Evolutionary conservation across 1,140 invertebrate genomes (phyloP), one percentile per base, ranked within the genome.

Genomic region (Apis dorsata): DNA sequence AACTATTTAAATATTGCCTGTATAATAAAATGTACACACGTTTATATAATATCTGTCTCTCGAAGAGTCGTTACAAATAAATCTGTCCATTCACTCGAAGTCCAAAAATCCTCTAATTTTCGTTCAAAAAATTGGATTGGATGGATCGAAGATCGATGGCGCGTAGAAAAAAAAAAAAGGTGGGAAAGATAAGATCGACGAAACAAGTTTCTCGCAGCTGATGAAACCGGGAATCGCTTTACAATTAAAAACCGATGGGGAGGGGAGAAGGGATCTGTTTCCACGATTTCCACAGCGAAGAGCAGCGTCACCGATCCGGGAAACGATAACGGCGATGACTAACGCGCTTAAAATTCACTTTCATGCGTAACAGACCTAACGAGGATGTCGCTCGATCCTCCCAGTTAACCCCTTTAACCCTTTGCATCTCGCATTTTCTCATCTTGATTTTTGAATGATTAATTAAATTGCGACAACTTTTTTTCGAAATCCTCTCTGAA

Each of bases 341-440:
- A 69, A 59, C 76, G 51, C 76, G 65, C n/a, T 79, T 57, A 51
- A 79, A 79, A 79, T 79, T 70, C 77, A 49, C 77, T 70, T 70
- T 79, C 66, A 24, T 59, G 65, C 76, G 65, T 78, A 51, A 9
- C 44, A 44, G 44, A 9, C n/a, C 5, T 49, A 53, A 63, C 76
- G 63, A 55, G 28, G 28, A 78, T 63, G 59, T 55, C 75, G 63
- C 7, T 59, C 53, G 21, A 59, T 55, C 28, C 21, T 12, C 8
- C n/a, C 10, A 44, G 34, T 44, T 44, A 44, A 44, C 34, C 34
- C 34, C 34, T 44, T 44, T 44, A 44, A 44, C 34, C 34, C 34
- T 44, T 44, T 44, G 34, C 34, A 44, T 44, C 34, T 44, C 34
- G 34, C 34, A 7, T 44, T 44, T 44, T 44, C 34, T 7, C 34